Base-by-base conservation (phyloP, 2,888 invertebrate genomes). In the Malachius bipustulatus region DNA sequence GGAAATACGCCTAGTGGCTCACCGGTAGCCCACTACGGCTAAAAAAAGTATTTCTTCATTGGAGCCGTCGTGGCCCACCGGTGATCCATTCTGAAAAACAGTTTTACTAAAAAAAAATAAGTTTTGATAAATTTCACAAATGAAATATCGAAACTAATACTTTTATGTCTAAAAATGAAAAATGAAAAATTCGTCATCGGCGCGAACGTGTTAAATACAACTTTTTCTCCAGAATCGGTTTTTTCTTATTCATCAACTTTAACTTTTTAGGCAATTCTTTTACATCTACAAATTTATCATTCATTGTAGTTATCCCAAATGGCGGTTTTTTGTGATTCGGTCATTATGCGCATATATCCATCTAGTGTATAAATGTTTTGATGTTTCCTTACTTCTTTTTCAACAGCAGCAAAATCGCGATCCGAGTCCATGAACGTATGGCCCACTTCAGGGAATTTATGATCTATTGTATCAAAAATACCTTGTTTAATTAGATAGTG, bases 391-490 rank as follows among this genome's bases (percentile, higher is more conserved):
- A 19, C n/a, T n/a, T 8, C 6, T 19, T 19, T 19, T 19, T n/a
- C 24, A 8, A 19, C 6, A 19, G 6, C 6, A 8, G 24, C 24
- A 19, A 19, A 19, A 19, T 19, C 24, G 6, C n/a, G 6, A n/a
- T 19, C 24, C 6, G 24, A 19, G n/a, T 19, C 24, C 24, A 19
- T 19, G 24, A 19, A 19, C 6, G 24, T 19, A n/a, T 19, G 24
- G n/a, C n/a, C 24, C 24, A 19, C 24, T 19, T 19, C 24, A 19
- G 24, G 24, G n/a, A 19, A n/a, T 19, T 19, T 19, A n/a, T 19
- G 24, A n/a, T 19, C 24, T 19, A 19, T 19, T 19, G 6, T 19
- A 6, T 19, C 6, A 19, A 19, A 19, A 19, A 19, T 19, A 19
- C 24, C 24, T 6, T 6, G 6, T n/a, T 19, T 19, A 19, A 19